Evolutionary conservation across 2,888 invertebrate genomes (phyloP), one percentile per base, ranked within the genome.

Genomic region (Disparrhopalites patrizii): DNA sequence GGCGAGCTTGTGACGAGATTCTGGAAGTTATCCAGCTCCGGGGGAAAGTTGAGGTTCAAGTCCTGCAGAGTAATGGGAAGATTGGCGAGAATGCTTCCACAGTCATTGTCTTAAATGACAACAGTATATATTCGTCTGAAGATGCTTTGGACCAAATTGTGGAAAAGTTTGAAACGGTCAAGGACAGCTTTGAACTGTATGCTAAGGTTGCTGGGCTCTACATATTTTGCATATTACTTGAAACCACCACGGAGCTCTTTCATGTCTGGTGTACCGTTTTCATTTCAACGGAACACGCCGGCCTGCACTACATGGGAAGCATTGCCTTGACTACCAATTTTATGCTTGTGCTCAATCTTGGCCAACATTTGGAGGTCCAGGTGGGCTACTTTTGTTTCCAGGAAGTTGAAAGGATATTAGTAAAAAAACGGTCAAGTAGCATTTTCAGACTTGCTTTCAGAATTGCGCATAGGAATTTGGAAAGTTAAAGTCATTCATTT

Each of bases 241-340:
- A 43, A 43, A 43, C n/a, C 20, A 43, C 43, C 5, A 43, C 43
- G 43, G 43, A 43, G n/a, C 43, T 43, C 15, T 43, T 43, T 43
- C 43, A 20, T 18, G 43, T 4, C 43, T 43, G 43, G 43, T 43
- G 43, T 20, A 18, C 43, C n/a, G 20, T 43, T n/a, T 43, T 43
- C 8, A 43, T 43, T 5, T 5, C 4, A 5, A 43, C 43, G n/a
- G 20, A 43, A 43, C 43, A 43, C n/a, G 4, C n/a, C 4, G n/a
- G 43, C 20, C 20, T 43, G 43, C 15, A 43, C 20, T 43, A 18
- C 8, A 43, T 15, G 15, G 43, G n/a, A 4, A 20, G 43, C 43
- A 20, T 43, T 15, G 43, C 43, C 43, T 18, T 43, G 43, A n/a
- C 8, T 4, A 5, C 20, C n/a, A 43, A 43, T 15, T 43, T 43